A percentile compares a stretch with the other conserved stretches of the same genome.
phyloP scores from a whole-genome alignment of 1,140 invertebrate species.

The Philopotamus ludificatus region DNA sequence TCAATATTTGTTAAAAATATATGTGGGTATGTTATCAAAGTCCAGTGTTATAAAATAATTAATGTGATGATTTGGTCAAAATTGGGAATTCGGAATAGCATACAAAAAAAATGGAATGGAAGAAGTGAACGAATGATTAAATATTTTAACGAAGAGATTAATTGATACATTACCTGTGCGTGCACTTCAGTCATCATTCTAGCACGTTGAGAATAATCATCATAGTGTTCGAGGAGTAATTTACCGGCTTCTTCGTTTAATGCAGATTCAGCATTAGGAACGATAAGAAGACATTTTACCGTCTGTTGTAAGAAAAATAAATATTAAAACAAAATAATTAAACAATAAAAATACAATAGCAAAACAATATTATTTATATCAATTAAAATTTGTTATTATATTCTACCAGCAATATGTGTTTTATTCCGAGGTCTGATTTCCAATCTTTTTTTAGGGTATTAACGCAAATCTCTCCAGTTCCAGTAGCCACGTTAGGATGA shows the following conservation, averaged over 20 bases:
- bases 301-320: no score
- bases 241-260: constrained; percentile 93
- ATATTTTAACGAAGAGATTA: not conserved
- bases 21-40: no score
- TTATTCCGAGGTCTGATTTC: constrained; percentile 93
- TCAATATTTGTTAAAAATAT: no score
- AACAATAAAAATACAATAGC: constrained; percentile 46
- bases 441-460: constrained; percentile 97
- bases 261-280: constrained; percentile 92
- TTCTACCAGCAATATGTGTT: constrained; percentile 92
- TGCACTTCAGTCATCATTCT: constrained; percentile 95
- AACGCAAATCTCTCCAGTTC: constrained; percentile 97
- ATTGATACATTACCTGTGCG: constrained; percentile 70
- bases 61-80: no score
- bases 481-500: constrained; percentile 92
- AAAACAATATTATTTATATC: no score
- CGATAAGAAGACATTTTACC: constrained; percentile 89
- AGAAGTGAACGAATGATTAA: no score
- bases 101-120: no score
- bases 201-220: constrained; percentile 85
- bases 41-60: no score
- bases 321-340: no score
- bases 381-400: no score
- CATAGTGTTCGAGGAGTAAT: constrained; percentile 85
- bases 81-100: no score